Base-by-base conservation (phyloP, 2,797 vertebrate species). In the Cheirogaleus major region DNA sequence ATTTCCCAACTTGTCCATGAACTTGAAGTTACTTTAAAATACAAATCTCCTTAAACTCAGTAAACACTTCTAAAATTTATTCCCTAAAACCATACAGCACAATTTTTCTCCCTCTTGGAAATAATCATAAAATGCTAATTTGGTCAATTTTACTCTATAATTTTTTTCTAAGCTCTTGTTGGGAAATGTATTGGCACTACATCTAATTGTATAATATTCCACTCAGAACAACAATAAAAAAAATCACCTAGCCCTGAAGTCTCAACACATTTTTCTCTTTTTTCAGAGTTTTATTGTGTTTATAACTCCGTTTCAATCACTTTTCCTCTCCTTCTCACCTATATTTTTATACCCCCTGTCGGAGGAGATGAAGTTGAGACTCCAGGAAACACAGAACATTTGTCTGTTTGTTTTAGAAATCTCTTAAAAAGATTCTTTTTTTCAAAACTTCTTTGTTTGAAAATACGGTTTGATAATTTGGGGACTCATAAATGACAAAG, bases 111-210 rank as follows among this genome's bases (percentile, higher is more conserved):
- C 78, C 23, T 89, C 69, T 92, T 80, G 41, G 92, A 96, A 95
- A 97, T 89, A 79, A 96, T 93, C 93, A 95, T 92, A 93, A 97
- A 97, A 97, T 96, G 95, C 86, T 96, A 97, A 96, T 98, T 95
- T 63, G 57, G 81, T 96, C 95, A 72, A 32, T 96, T 97, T 94
- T 96, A n/a, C 81, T 69, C 81, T 85, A 7, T 38, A 43, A 41
- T 59, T 84, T 95, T 90, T 94, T 96, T 91, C 70, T 91, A 32
- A 89, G 72, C 50, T 75, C 50, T 95, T n/a, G 55, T 82, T 90
- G 61, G 72, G 61, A 94, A 97, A 85, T 30, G 30, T 17, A 70
- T 94, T 50, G 55, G 57, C 78, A 41, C 30, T 82, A 10, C 55
- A 41, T 95, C 75, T 73, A 79, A 95, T 88, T 82, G 35, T 84